phyloP scores from a whole-genome alignment of 2,113 vertebrate species.

The Calidris pygmaea region DNA sequence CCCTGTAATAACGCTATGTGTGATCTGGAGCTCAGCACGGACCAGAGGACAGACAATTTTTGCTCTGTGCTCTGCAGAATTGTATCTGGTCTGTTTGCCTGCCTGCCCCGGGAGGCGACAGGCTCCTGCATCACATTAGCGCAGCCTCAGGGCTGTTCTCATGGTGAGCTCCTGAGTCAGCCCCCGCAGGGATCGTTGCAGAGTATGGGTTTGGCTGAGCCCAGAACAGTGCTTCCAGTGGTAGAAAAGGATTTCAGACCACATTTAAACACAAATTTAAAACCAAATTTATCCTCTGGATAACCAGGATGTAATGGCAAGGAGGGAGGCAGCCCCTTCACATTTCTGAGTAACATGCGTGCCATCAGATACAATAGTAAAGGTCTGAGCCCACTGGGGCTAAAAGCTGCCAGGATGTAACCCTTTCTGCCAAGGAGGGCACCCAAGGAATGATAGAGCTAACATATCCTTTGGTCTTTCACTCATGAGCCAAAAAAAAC shows the following conservation, averaged over 20 bases:
- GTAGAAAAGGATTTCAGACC: not conserved
- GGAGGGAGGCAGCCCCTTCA: not conserved
- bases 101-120: not conserved
- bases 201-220: not conserved
- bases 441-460: not conserved
- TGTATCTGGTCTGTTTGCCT: not conserved
- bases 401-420: not conserved
- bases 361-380: not conserved
- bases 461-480: not conserved
- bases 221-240: not conserved
- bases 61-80: not conserved
- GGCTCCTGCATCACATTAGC: not conserved
- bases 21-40: not conserved
- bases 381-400: not conserved
- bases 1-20: not conserved
- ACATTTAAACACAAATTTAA: not conserved
- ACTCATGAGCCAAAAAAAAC: not conserved
- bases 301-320: not conserved
- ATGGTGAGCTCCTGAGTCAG: not conserved
- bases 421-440: not conserved
- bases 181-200: not conserved
- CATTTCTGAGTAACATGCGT: not conserved
- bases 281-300: not conserved
- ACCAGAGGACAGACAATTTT: not conserved
- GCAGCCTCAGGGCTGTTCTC: not conserved